Base-by-base conservation (phyloP, 1,140 invertebrate genomes). In the Caenorhabditis remanei region DNA sequence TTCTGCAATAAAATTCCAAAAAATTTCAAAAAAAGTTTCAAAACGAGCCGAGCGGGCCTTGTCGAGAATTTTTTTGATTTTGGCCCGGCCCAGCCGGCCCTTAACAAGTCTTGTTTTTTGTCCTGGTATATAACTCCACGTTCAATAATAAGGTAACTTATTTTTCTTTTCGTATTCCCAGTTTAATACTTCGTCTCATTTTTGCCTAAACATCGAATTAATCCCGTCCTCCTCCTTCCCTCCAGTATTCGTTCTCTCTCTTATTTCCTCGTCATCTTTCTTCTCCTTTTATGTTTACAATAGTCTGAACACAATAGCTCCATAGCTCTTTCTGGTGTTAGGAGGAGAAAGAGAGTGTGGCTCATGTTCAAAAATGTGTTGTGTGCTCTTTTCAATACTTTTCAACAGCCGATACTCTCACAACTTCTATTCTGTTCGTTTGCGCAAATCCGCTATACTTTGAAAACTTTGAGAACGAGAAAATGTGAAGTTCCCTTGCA, bases 301-400 rank as follows among this genome's bases (percentile, higher is more conserved):
- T 50, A 79, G 71, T 50, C 9, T 79, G 71, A 79, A 79, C 43
- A 79, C 71, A 79, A 79, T 79, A 79, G 71, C 67, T 32, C 24
- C 67, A 19, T 46, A 79, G 46, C 46, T 79, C 71, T 4, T 21
- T 53, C 46, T 79, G 71, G 71, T 79, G 67, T 46, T 48, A 48
- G 43, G 24, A 46, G 9, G 9, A 71, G 19, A 46, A 43, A n/a
- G 24, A 8, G 43, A 46, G 46, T 4, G 71, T 24, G n/a, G 65
- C 46, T 79, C 71, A 50, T 79, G 71, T 50, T 79, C 71, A 79
- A 79, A 79, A 48, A 79, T 79, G 71, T 71, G 67, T 71, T 71
- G 43, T 79, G 71, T 13, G 71, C 71, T 79, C 71, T 79, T 50
- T 79, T 79, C 71, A 79, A 79, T 24, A 53, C 46, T 79, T 24